Evolutionary conservation across 1,140 invertebrate species (phyloP), one percentile per base, ranked within the genome.

Genomic region (Neodiprion fabricii): DNA sequence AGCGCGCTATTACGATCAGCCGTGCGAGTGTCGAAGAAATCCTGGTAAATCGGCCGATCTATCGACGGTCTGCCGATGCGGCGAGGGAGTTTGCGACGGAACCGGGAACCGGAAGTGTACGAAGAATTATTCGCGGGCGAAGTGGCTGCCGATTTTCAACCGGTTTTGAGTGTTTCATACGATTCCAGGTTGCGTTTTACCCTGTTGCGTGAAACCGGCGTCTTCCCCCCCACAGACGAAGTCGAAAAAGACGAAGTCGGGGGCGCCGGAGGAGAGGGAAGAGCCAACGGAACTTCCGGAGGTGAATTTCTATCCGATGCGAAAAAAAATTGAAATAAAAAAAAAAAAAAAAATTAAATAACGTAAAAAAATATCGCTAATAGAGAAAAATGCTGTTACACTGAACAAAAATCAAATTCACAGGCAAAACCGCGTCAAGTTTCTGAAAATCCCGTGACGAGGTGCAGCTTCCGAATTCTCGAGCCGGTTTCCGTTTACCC

Each of bases 121-220:
- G 50, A 11, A 53, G 10, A 11, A 2, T 53, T 53, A 53, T 53
- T 14, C 75, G 73, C 74, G 48, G 49, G 23, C 65, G 40, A 66
- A 66, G 68, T 47, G 72, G 48, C 17, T 40, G 47, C 66, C 50
- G 48, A 48, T 40, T 53, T 69, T 49, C 73, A 76, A 74, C 70
- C 77, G 66, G 76, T 81, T 81, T 78, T 76, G 74, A 72, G 72
- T 61, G 72, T 10, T 53, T 53, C 50, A n/a, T 21, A 21, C 17
- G 17, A 21, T 21, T 53, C n/a, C n/a, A 53, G 50, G 50, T 53
- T 11, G 50, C n/a, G 50, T 53, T 53, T 1, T 53, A 11, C 50
- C n/a, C 50, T 53, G 50, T 14, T 53, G 50, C 50, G n/a, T 53
- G 10, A n/a, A 53, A n/a, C n/a, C 50, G 50, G n/a, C 50, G 10